Base-by-base conservation (phyloP, 2,888 invertebrate species). In the Sisyra nigra region DNA sequence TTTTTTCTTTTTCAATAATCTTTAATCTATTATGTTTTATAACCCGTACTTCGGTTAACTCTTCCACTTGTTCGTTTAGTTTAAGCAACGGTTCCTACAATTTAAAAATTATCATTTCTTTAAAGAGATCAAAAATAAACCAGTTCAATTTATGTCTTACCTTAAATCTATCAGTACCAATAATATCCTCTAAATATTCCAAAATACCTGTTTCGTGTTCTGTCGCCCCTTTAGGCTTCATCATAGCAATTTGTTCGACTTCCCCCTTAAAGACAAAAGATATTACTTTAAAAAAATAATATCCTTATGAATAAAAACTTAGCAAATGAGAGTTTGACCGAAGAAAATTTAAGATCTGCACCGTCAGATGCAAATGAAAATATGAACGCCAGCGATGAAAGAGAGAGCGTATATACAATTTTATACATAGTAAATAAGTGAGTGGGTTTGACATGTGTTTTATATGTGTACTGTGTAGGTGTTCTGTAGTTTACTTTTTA, bases 221-320 rank as follows among this genome's bases (percentile, higher is more conserved):
- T 1, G 66, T 76, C 47, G 69, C 72, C 0, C 72, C 89, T 66
- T 93, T 98, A 0, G 94, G 85, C 59, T 96, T 97, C 97, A 98
- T 97, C 83, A 97, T 79, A 0, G 98, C 82, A 52, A 98, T 98
- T 59, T 94, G 93, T 66, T 99, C 98, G 0, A 99, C 97, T 72
- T 98, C 98, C 36, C 98, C 98, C 86, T 94, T 51, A 44, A 60
- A 50, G 45, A 42, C n/a, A n/a, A 42, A 48, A 41, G 35, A 42
- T 19, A 59, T 45, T 33, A 34, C 18, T 40, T 42, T 38, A 11
- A 39, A 40, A 24, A 13, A 41, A 43, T 39, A 39, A 13, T 5
- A 5, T 13, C 4, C 5, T 15, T 5, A 36, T 14, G 13, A 36
- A 24, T 8, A 18, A 6, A 31, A 7, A 17, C 2, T 17, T n/a